phyloP scores from a whole-genome alignment of 1,140 invertebrate genomes.

The Ips typographus region DNA sequence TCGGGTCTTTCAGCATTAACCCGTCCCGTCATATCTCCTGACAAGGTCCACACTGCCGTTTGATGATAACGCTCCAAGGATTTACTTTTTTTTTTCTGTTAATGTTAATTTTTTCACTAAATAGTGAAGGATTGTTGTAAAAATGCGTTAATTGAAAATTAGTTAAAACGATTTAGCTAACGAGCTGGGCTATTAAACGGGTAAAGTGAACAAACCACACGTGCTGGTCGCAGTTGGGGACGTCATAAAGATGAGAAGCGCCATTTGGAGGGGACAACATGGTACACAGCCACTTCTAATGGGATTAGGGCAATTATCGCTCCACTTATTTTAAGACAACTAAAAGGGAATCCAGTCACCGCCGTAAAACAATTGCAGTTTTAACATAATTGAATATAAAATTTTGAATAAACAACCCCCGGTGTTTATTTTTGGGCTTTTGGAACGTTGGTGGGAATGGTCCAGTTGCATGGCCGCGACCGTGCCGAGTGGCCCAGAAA shows the following conservation, averaged over 20 bases:
- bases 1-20: too few species aligned
- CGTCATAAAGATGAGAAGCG: conserved; percentile 1
- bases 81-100: too few species aligned
- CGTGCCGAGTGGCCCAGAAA: conserved; percentile 18
- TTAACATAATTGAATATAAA: conserved; percentile 25
- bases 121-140: too few species aligned
- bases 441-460: conserved; percentile 11
- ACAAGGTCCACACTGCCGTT: too few species aligned
- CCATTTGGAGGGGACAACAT: conserved; percentile 1
- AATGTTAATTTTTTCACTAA: too few species aligned
- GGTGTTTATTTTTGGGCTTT: conserved; percentile 15
- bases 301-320: conserved; percentile 1
- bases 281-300: neutral
- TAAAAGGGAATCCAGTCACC: too few species aligned
- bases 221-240: conserved; percentile 2
- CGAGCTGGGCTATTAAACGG: conserved; percentile 2
- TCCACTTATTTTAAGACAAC: neutral
- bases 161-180: neutral
- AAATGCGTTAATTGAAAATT: neutral
- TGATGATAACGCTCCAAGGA: too few species aligned
- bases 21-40: too few species aligned
- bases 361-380: neutral
- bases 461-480: conserved; percentile 15
- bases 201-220: conserved; percentile 1
- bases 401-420: conserved; percentile 20